Evolutionary conservation across 1,140 invertebrate species (phyloP).

Genomic region (Hormaphis cornu): DNA sequence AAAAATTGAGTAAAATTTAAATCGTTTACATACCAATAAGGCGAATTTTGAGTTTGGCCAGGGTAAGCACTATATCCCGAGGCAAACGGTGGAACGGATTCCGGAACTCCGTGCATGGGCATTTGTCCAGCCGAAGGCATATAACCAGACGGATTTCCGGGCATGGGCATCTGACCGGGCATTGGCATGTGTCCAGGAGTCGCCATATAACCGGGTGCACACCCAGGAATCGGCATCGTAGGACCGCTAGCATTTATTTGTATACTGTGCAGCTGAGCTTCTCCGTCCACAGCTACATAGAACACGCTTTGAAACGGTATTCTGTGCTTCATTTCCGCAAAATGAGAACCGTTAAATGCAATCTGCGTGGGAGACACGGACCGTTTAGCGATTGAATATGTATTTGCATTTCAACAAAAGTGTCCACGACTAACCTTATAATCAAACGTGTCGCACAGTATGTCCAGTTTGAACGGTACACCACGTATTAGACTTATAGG

Average conservation of each 20-base stretch:
- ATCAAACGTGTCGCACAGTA: conserved; percentile 55
- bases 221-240: too few relatives aligned
- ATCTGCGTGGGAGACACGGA: conserved; percentile 47
- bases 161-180: background rate
- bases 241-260: background rate
- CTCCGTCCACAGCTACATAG: conserved; percentile 64
- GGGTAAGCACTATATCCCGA: conserved; percentile 5
- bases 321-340: conserved; percentile 63
- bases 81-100: background rate
- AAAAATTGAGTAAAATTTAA: too few relatives aligned
- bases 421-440: conserved; percentile 53
- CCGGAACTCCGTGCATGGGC: background rate
- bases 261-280: conserved; percentile 43
- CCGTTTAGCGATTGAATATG: background rate
- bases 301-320: conserved; percentile 54
- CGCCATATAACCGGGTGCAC: too few relatives aligned
- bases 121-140: background rate
- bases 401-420: background rate
- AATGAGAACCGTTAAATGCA: conserved; percentile 67
- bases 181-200: too few relatives aligned
- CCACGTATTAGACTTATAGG: conserved; percentile 56
- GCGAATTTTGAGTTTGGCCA: conserved; percentile 13
- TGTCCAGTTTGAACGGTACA: conserved; percentile 61
- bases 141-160: background rate
- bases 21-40: conserved; percentile 16